These are phyloP conservation scores for Silurus glanis DNA, from an alignment of 2,113 vertebrate genomes.

Conservation along the genomic window DNA sequence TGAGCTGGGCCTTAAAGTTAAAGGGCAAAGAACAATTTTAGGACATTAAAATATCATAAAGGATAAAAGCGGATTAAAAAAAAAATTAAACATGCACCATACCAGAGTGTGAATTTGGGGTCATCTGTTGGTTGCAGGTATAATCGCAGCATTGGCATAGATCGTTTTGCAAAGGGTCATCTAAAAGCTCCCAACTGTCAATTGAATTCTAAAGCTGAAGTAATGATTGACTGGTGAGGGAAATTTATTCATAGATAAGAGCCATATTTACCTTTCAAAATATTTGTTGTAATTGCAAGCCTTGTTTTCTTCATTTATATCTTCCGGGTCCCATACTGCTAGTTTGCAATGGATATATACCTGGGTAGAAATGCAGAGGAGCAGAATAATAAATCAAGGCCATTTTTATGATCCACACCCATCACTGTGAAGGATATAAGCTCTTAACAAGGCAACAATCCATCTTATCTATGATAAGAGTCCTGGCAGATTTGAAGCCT, in stretches of 20 bases:
- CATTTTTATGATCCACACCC: background rate
- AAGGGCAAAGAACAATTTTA: background rate
- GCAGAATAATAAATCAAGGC: background rate
- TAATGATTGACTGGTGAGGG: background rate
- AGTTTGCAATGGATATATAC: conserved; percentile 75
- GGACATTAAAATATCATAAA: background rate
- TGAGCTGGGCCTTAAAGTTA: conserved; percentile 44
- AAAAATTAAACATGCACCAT: background rate
- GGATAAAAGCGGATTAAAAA: background rate
- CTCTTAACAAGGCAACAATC: background rate
- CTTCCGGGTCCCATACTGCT: conserved; percentile 70
- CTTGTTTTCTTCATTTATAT: conserved; percentile 65
- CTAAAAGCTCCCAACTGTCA: conserved; percentile 70
- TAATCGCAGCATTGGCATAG: conserved; percentile 71
- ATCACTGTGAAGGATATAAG: background rate
- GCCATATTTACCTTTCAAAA: conserved; percentile 57
- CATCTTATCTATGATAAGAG: background rate
- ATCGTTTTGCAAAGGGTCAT: conserved; percentile 58
- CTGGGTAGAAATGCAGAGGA: conserved; percentile 55
- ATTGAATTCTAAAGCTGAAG: background rate
- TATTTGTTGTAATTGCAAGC: conserved; percentile 71
- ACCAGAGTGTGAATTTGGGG: conserved; percentile 53
- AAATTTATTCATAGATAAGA: background rate
- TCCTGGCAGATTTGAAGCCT: background rate
- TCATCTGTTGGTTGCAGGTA: conserved; percentile 54